Evolutionary conservation across 2,888 invertebrate species (phyloP).

Genomic region (Pristionchus exspectatus): DNA sequence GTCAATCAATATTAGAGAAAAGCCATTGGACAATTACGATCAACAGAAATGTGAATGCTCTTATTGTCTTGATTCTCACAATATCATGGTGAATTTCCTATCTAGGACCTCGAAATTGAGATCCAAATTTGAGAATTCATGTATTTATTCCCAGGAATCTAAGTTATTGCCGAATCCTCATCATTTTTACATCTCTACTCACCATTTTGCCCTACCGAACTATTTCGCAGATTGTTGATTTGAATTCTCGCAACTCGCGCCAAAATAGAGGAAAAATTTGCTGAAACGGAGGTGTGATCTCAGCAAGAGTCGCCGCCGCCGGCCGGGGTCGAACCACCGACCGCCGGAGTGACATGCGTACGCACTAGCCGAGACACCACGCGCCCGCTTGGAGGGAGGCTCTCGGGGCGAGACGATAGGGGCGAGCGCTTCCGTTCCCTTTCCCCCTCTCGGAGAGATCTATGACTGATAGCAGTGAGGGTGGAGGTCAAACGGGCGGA

Average conservation of each 20-base stretch:
- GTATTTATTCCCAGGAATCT: too few species aligned
- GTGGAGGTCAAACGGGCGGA: background rate
- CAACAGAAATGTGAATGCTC: too few species aligned
- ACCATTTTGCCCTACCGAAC: too few species aligned
- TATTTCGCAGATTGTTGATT: background rate
- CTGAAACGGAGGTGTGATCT: constrained; percentile 1
- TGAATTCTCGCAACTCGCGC: background rate
- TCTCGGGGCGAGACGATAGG: background rate
- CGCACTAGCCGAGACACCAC: constrained; percentile 7
- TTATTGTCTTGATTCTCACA: too few species aligned
- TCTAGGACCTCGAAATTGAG: too few species aligned
- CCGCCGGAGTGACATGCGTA: background rate
- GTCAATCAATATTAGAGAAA: too few species aligned
- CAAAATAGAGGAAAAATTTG: background rate
- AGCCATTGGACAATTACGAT: too few species aligned
- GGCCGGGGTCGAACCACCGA: background rate
- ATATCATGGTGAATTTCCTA: too few species aligned
- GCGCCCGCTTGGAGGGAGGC: background rate
- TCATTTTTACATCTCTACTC: too few species aligned
- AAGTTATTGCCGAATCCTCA: too few species aligned
- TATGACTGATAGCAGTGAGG: background rate
- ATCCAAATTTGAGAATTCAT: too few species aligned
- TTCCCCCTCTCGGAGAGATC: background rate
- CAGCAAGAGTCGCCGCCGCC: background rate
- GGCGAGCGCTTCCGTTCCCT: background rate